Base-by-base conservation (phyloP, 2,888 invertebrate genomes). In the Tineola bisselliella region DNA sequence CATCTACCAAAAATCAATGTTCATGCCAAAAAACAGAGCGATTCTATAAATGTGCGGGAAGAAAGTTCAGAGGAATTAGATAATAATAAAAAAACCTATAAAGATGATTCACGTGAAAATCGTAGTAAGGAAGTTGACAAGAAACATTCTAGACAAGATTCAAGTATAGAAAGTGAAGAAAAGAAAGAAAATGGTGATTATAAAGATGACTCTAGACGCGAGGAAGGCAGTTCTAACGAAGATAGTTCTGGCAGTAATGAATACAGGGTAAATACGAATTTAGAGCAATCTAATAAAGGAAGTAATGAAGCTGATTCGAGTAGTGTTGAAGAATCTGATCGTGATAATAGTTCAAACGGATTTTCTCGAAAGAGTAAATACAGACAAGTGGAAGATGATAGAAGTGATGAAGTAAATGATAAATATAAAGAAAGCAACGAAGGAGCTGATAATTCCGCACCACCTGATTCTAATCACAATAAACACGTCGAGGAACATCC, bases 211-310 rank as follows among this genome's bases (percentile, higher is more conserved):
- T 19, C 48, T 10, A 3, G 15, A 48, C 15, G n/a, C 2, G n/a
- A 15, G 10, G 48, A 48, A 17, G 11, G 12, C 11, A 56, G 10
- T 56, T 19, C 25, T 56, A 56, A 56, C 25, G 56, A 56, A 56
- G 64, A 63, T 54, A 68, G 63, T 33, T 61, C 63, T 38, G 70
- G 70, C 65, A 69, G 59, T 60, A 62, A 59, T 33, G 64, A 65
- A 61, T 17, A 31, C 8, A 58, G 48, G 10, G 2, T 6, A 3
- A 13, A 48, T 12, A 38, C 10, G 11, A 38, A 38, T 38, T 25
- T 8, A 8, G 48, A 48, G 15, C 48, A 17, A 15, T 17, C 48
- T 15, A 48, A 17, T 17, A 48, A 48, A 10, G 6, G 15, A 48
- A 48, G 48, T 15, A 15, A 8, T 48, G 48, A 64, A 62, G 44